Percentiles rank a stretch among this genome's conserved stretches.
Evolutionary conservation across 2,888 invertebrate genomes (phyloP).

Genomic region (Melinaea marsaeus): DNA sequence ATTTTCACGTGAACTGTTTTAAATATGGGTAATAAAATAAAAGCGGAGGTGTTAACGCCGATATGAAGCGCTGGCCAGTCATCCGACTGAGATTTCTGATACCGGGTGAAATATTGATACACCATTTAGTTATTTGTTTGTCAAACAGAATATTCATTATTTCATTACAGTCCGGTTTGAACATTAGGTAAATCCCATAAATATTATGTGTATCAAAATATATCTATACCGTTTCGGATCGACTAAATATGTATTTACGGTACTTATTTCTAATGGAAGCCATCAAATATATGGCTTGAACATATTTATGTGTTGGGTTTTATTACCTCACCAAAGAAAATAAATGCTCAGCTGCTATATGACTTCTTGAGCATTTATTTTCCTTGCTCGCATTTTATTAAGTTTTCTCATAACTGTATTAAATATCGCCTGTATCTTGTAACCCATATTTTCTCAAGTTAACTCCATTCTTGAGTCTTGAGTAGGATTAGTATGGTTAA

Average conservation of each 20-base stretch:
- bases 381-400: slow-evolving; percentile 32
- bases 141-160: slow-evolving; percentile 7
- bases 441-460: neutral
- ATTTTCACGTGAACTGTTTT: slow-evolving; percentile 7
- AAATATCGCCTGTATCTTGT: slow-evolving; percentile 3
- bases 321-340: slow-evolving; percentile 32
- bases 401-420: slow-evolving; percentile 25
- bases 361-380: slow-evolving; percentile 6
- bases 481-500: no score
- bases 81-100: slow-evolving; percentile 33
- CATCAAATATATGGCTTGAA: slow-evolving; percentile 32
- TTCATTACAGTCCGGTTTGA: neutral
- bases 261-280: slow-evolving; percentile 30
- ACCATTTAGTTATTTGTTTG: slow-evolving; percentile 22
- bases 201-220: neutral
- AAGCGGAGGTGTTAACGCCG: slow-evolving; percentile 25
- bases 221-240: slow-evolving; percentile 1
- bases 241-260: slow-evolving; percentile 8
- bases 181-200: neutral
- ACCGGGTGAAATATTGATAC: slow-evolving; percentile 30
- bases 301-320: slow-evolving; percentile 34
- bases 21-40: slow-evolving; percentile 25
- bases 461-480: neutral
- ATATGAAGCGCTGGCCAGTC: slow-evolving; percentile 33
- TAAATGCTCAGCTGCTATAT: slow-evolving; percentile 25